phyloP scores from a whole-genome alignment of 2,888 invertebrate genomes.

The Nomada fabriciana region DNA sequence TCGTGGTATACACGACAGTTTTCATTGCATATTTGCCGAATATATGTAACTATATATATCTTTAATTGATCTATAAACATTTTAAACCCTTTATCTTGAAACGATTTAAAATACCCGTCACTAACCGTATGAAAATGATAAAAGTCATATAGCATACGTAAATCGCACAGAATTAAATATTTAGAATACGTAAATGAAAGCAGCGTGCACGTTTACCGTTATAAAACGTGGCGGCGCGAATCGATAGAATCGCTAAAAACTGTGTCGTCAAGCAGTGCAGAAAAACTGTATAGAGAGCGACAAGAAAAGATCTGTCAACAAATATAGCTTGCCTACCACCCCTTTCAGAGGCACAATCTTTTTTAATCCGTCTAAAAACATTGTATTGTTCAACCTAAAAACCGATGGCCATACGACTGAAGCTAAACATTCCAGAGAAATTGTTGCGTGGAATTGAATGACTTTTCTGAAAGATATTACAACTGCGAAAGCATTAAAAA shows the following conservation, averaged over 20 bases:
- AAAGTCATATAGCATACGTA: background rate
- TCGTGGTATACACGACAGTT: too few species aligned
- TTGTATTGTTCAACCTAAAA: conserved; percentile 37
- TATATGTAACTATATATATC: too few species aligned
- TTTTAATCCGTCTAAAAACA: conserved; percentile 44
- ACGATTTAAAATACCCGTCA: background rate
- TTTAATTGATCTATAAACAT: too few species aligned
- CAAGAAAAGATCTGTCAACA: conserved; percentile 37
- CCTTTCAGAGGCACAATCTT: conserved; percentile 32
- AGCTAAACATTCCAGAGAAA: conserved; percentile 11
- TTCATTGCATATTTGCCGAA: too few species aligned
- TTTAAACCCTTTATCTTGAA: too few species aligned
- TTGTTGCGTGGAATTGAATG: conserved; percentile 5
- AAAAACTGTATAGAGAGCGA: conserved; percentile 9
- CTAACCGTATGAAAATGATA: background rate
- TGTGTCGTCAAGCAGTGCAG: conserved; percentile 21
- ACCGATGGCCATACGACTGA: conserved; percentile 19
- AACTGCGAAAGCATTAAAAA: background rate
- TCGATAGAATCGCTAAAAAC: conserved; percentile 22
- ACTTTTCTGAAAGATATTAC: background rate
- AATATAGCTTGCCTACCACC: conserved; percentile 23
- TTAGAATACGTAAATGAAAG: background rate
- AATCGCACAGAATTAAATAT: conserved; percentile 1
- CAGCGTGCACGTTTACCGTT: background rate
- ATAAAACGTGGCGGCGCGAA: background rate